These are phyloP conservation scores for Anarrhichthys ocellatus DNA, from an alignment of 2,113 vertebrate genomes.

Conservation along the genomic window DNA sequence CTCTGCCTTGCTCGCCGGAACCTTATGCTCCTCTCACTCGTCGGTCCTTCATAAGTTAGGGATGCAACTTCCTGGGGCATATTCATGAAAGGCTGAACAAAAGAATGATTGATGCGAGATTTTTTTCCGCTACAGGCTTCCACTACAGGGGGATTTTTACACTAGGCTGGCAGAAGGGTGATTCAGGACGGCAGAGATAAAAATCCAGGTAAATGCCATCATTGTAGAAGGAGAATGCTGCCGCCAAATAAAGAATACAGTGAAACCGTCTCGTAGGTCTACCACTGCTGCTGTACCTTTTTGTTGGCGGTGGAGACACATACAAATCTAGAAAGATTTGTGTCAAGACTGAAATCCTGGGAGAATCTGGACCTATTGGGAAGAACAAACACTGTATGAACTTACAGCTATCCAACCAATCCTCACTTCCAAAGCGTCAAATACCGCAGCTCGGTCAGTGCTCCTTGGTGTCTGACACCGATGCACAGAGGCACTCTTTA, in stretches of 20 bases:
- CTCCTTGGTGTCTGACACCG: neutral
- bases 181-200: constrained; percentile 21
- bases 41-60: constrained; percentile 69
- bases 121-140: constrained; percentile 13
- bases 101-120: constrained; percentile 1
- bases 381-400: neutral
- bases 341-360: constrained; percentile 62
- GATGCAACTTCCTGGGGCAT: constrained; percentile 55
- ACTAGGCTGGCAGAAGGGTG: neutral
- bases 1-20: constrained; percentile 66
- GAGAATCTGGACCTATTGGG: constrained; percentile 53
- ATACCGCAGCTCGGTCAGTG: no score
- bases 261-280: neutral
- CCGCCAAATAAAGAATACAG: constrained; percentile 26
- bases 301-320: constrained; percentile 18
- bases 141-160: constrained; percentile 6
- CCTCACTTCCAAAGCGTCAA: no score
- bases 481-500: neutral
- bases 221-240: neutral
- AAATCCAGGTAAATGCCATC: constrained; percentile 42
- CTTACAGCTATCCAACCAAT: no score
- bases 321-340: constrained; percentile 65
- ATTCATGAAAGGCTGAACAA: constrained; percentile 41
- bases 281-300: constrained; percentile 9
- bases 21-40: constrained; percentile 75